Conservation (phyloP, 2,113 vertebrate species). For the Bubo blakistoni region DNA sequence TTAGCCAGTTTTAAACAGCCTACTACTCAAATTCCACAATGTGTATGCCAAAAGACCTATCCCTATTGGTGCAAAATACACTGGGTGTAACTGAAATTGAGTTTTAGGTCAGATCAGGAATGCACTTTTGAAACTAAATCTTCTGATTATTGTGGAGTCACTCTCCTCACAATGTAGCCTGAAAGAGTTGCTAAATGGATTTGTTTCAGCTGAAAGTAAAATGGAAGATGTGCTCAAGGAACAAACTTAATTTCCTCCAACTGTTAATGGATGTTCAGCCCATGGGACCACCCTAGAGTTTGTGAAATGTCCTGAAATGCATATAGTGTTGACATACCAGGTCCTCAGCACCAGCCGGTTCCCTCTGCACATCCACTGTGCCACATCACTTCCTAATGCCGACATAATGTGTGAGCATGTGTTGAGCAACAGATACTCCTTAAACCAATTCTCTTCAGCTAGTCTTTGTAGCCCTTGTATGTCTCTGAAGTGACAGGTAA, state of each 20-base stretch:
- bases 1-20: background rate
- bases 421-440: background rate
- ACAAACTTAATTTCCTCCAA: background rate
- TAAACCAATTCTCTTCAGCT: background rate
- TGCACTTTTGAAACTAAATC: background rate
- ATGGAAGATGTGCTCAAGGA: background rate
- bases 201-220: background rate
- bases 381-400: fast-evolving
- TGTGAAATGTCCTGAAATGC: background rate
- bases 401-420: background rate
- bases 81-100: background rate
- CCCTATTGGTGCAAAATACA: background rate
- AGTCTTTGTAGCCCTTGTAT: background rate
- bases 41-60: background rate
- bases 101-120: background rate
- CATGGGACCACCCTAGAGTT: background rate
- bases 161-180: background rate
- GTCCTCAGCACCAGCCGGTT: background rate
- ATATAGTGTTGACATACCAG: background rate
- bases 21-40: background rate
- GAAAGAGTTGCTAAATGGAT: background rate
- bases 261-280: background rate
- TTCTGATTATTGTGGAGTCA: background rate
- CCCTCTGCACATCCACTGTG: background rate
- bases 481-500: background rate